These are phyloP conservation scores for Halictus ligatus DNA, from an alignment of 2,888 invertebrate genomes.

Conservation along the genomic window DNA sequence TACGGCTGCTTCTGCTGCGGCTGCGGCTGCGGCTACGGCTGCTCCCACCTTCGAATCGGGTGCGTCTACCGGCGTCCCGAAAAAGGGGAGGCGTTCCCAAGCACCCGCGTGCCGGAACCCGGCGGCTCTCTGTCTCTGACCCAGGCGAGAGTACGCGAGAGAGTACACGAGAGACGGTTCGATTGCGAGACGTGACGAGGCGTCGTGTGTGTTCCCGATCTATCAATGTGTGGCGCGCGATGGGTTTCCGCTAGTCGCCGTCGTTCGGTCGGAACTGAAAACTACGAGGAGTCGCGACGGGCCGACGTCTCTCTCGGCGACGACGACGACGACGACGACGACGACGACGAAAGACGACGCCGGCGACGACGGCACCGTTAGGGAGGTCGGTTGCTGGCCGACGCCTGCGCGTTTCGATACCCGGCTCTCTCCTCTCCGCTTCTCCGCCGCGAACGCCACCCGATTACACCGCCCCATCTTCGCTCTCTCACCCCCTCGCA, in stretches of 20 bases:
- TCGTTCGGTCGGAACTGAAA: slow-evolving; percentile 76
- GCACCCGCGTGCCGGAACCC: slow-evolving; percentile 2
- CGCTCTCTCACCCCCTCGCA: slow-evolving; percentile 49
- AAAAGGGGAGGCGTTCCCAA: slow-evolving; percentile 2
- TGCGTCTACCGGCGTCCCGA: slow-evolving; percentile 39
- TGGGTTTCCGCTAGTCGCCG: slow-evolving; percentile 71
- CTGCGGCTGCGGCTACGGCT: neutral
- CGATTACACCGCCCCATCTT: slow-evolving; percentile 63
- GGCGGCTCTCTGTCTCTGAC: neutral
- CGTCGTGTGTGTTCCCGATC: neutral
- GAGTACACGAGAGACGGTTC: neutral
- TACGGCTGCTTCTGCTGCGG: too few relatives aligned
- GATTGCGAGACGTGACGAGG: neutral
- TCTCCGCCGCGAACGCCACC: slow-evolving; percentile 50
- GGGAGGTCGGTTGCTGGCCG: slow-evolving; percentile 52
- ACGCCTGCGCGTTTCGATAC: slow-evolving; percentile 72
- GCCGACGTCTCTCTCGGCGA: slow-evolving; percentile 73
- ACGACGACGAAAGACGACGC: slow-evolving; percentile 62
- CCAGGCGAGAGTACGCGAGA: slow-evolving; percentile 17
- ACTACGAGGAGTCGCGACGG: slow-evolving; percentile 70
- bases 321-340: slow-evolving; percentile 54
- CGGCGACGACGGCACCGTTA: slow-evolving; percentile 58
- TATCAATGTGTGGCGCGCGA: neutral
- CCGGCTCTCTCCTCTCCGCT: slow-evolving; percentile 39
- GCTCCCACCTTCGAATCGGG: slow-evolving; percentile 40